Base-by-base conservation (phyloP, 1,140 invertebrate species). In the Diplogasteroides magnus region DNA sequence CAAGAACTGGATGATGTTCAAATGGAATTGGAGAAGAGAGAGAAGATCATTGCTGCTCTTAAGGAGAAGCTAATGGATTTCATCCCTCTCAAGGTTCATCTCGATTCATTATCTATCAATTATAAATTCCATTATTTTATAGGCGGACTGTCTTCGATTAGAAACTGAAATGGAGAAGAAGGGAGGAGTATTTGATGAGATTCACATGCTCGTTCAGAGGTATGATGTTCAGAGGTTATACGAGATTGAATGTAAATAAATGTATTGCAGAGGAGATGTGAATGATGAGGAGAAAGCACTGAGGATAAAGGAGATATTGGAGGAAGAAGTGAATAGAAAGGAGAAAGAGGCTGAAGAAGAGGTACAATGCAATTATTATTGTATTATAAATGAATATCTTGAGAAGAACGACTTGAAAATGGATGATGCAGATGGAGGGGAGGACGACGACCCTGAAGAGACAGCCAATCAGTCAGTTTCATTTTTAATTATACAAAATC, bases 81-180 rank as follows among this genome's bases (percentile, higher is more conserved):
- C 6, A 48, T 48, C 37, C 6, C 19, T 6, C 19, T 11, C 19
- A 48, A 48, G 37, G n/a, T n/a, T n/a, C n/a, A n/a, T n/a, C n/a
- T n/a, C n/a, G n/a, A n/a, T n/a, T n/a, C n/a, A n/a, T n/a, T n/a
- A n/a, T n/a, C n/a, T n/a, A n/a, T n/a, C n/a, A n/a, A n/a, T n/a
- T n/a, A n/a, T n/a, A n/a, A n/a, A n/a, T 61, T 6, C 59, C 25
- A 6, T 23, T 61, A 28, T 26, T 26, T 15, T 14, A 6, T 23
- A 28, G 59, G 11, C 6, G 59, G 6, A 28, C 6, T 6, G 6
- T 61, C 29, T 15, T 23, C 23, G 6, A 25, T 23, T 6, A 13
- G 23, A 64, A 26, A 26, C 59, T 6, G 59, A 61, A n/a, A 61
- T 61, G 59, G 59, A 61, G 55, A 61, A 61, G 59, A 61, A 61